Evolutionary conservation across 2,888 invertebrate genomes (phyloP).

Genomic region (Volucella inanis): DNA sequence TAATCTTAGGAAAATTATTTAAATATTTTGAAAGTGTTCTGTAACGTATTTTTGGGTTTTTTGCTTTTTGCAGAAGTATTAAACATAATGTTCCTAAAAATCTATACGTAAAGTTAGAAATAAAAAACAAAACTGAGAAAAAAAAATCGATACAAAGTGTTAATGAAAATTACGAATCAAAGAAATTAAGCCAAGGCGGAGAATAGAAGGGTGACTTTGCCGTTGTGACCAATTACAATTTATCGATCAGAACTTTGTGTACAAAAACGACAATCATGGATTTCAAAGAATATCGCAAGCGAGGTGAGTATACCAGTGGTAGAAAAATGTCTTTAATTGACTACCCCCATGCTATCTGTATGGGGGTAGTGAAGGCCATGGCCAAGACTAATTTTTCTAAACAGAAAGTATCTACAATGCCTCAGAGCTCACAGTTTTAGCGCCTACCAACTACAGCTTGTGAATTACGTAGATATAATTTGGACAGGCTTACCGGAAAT

Average conservation of each 20-base stretch:
- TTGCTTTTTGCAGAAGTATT: not conserved
- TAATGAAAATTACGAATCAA: not conserved
- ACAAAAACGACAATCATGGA: slow-evolving; percentile 81
- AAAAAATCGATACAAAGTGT: slow-evolving; percentile 18
- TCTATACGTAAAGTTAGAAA: too few species aligned
- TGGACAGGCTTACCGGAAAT: too few species aligned
- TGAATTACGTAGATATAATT: too few species aligned
- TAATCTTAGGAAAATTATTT: slow-evolving; percentile 15
- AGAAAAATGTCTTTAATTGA: not conserved
- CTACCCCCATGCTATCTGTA: too few species aligned
- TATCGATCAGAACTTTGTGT: slow-evolving; percentile 40
- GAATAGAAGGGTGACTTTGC: slow-evolving; percentile 19
- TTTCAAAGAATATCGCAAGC: slow-evolving; percentile 84
- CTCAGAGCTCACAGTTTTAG: too few species aligned
- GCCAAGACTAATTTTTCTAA: too few species aligned
- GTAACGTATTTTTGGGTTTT: not conserved
- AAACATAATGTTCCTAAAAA: too few species aligned
- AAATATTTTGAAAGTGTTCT: not conserved
- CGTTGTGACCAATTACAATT: slow-evolving; percentile 41
- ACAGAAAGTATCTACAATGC: too few species aligned
- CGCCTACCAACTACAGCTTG: too few species aligned
- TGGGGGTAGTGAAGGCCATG: too few species aligned
- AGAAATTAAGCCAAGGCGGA: not conserved
- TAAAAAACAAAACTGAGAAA: not conserved
- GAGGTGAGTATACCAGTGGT: slow-evolving; percentile 82